phyloP scores from a whole-genome alignment of 2,797 vertebrate species.

The Anas bahamensis region DNA sequence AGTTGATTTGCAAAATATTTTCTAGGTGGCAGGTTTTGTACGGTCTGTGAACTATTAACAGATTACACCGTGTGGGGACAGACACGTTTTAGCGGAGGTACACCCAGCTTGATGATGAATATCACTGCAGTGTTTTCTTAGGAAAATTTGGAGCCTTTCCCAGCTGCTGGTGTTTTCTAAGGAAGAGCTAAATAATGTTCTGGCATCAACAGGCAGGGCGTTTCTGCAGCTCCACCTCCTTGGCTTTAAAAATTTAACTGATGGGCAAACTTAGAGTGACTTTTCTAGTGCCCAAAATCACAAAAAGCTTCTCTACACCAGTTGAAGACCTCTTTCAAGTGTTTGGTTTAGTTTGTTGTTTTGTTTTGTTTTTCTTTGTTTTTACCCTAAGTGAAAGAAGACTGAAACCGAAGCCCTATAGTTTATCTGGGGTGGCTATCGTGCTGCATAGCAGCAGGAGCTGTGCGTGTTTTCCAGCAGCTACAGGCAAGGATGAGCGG shows the following conservation, averaged over 20 bases:
- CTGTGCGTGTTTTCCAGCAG: background rate
- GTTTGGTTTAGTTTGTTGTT: background rate
- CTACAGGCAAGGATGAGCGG: background rate
- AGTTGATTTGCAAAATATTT: background rate
- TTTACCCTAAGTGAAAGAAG: background rate
- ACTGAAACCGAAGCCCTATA: background rate
- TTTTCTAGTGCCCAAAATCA: background rate
- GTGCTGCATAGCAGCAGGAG: background rate
- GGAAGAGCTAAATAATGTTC: background rate
- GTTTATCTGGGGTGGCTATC: background rate
- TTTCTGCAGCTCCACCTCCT: conserved; percentile 13
- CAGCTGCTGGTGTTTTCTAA: background rate
- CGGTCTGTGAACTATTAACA: fast-evolving
- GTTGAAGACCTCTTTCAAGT: background rate
- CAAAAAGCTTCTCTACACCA: background rate
- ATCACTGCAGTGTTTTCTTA: background rate
- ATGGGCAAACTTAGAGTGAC: background rate
- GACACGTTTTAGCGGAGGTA: background rate
- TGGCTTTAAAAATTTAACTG: background rate
- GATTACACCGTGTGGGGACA: background rate
- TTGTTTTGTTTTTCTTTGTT: background rate
- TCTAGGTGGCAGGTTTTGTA: background rate
- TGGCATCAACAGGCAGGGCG: background rate
- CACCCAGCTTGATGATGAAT: background rate
- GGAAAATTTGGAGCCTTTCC: conserved; percentile 2